A percentile compares a stretch with the other conserved stretches of the same genome.
Evolutionary conservation across 2,797 vertebrate species (phyloP).

Genomic region (Perodicticus potto): DNA sequence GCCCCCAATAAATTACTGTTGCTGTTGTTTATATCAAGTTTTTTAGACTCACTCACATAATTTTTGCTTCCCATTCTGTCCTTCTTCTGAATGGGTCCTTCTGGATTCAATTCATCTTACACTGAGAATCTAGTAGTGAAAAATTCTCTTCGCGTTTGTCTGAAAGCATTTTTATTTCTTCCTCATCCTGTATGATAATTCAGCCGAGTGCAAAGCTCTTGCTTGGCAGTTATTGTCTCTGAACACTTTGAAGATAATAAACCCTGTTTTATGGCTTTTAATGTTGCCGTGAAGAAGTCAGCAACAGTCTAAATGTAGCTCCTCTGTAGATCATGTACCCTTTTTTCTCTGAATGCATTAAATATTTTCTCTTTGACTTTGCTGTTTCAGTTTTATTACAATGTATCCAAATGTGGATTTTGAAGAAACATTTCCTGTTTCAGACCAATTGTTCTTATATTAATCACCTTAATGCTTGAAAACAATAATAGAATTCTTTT

Average conservation of each 20-base stretch:
- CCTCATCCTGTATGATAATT: neutral
- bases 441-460: neutral
- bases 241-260: neutral
- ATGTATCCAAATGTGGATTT: neutral
- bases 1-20: neutral
- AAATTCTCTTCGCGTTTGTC: neutral
- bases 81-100: neutral
- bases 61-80: neutral
- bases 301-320: neutral
- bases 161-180: neutral
- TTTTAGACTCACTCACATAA: neutral
- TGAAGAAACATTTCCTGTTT: neutral
- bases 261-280: neutral
- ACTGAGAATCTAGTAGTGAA: neutral
- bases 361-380: slow-evolving; percentile 51
- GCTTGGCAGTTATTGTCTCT: neutral
- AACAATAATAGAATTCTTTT: slow-evolving; percentile 28
- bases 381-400: slow-evolving; percentile 1
- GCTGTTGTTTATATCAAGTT: neutral
- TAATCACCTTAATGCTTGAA: slow-evolving; percentile 17
- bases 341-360: neutral
- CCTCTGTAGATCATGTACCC: neutral
- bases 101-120: neutral
- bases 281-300: slow-evolving; percentile 19
- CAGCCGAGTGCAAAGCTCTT: neutral